phyloP scores from a whole-genome alignment of 2,888 invertebrate genomes.

The Dicyrtoma fusca region DNA sequence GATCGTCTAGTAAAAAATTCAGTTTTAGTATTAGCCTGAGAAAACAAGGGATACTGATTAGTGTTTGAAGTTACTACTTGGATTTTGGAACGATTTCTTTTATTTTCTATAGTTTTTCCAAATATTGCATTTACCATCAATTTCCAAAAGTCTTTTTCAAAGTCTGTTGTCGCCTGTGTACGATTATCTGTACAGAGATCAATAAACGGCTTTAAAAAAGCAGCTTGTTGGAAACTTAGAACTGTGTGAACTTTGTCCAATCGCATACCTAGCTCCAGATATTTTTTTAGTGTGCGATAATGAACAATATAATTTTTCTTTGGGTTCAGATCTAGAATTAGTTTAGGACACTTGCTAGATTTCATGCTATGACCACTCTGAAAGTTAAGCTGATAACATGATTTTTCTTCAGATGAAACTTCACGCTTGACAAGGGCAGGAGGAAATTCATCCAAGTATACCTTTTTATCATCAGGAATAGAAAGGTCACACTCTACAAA shows the following conservation, averaged over 20 bases:
- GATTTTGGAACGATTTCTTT: background rate
- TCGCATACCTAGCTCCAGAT: slow-evolving; percentile 49
- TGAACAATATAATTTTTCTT: slow-evolving; percentile 56
- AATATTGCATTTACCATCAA: slow-evolving; percentile 58
- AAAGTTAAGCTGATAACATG: background rate
- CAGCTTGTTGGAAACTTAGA: slow-evolving; percentile 49
- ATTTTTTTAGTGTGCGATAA: slow-evolving; percentile 52
- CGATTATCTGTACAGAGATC: slow-evolving; percentile 54
- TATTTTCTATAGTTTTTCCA: slow-evolving; percentile 57
- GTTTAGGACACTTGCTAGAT: slow-evolving; percentile 45
- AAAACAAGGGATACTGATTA: too few species aligned
- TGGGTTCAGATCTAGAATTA: slow-evolving; percentile 51
- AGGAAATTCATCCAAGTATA: slow-evolving; percentile 58
- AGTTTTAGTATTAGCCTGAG: too few species aligned
- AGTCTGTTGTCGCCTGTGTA: slow-evolving; percentile 55
- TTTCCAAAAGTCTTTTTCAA: slow-evolving; percentile 58
- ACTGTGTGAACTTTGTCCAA: slow-evolving; percentile 55
- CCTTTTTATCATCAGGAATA: slow-evolving; percentile 59
- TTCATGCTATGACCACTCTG: background rate
- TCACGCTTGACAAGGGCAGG: slow-evolving; percentile 43
- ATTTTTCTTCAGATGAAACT: slow-evolving; percentile 10
- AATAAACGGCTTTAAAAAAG: slow-evolving; percentile 56
- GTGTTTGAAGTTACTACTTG: background rate
- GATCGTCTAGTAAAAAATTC: background rate
- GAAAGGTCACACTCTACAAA: slow-evolving; percentile 61